Evolutionary conservation across 2,797 vertebrate species (phyloP), one percentile per base, ranked within the genome.

Genomic region (Malurus splendens): DNA sequence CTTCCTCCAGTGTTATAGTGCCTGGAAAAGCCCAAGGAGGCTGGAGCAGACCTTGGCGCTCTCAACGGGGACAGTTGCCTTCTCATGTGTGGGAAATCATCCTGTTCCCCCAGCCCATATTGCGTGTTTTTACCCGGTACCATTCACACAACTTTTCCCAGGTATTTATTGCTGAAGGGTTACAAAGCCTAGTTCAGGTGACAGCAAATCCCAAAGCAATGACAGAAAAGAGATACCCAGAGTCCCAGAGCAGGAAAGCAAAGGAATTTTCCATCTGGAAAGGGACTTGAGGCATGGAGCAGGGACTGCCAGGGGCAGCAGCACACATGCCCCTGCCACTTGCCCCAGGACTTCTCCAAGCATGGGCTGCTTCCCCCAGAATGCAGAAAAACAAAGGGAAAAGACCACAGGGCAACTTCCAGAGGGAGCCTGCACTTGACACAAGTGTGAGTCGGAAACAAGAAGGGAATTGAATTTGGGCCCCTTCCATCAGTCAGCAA

Each of bases 381-480:
- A 90, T 3, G 32, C 39, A 86, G 71, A 86, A 87, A 79, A 92
- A 70, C 52, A 80, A 93, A 94, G 77, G 39, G 52, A 90, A 87
- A 45, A 56, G 45, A 93, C 90, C 54, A 90, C 80, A 64, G 74
- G 67, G 60, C 27, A 86, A 57, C 80, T 93, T 93, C 74, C 87
- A 94, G 67, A 90, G 90, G 89, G 89, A 93, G 65, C 60, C 60
- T 71, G 67, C 1, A 27, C 89, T 84, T 83, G 90, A 90, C 77
- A 93, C 30, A 56, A 89, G 74, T 0, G 0, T 6, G 14, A 93
- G 54, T 54, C 1, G 2, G 79, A 84, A 89, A 84, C 64, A 60
- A 90, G 77, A 84, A 87, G 90, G 90, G 92, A 92, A 94, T 76
- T 93, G 80, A 84, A 95, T 87, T 52, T 64, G n/a, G 71, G 67